phyloP scores from a whole-genome alignment of 2,797 vertebrate genomes.

The Danio kyathit region DNA sequence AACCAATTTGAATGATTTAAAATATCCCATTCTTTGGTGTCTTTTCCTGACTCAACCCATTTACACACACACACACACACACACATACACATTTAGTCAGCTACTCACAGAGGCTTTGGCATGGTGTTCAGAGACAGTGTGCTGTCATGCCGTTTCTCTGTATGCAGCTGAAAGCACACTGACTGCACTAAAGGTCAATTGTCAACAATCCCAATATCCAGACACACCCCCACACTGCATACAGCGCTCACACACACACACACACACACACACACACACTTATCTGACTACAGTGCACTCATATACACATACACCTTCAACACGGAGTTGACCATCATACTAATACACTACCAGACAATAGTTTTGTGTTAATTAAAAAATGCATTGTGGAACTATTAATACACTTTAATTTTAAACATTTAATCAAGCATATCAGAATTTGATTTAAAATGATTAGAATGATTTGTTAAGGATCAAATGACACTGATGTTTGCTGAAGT shows the following conservation, averaged over 20 bases:
- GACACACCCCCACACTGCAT: conserved; percentile 51
- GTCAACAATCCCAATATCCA: conserved; percentile 58
- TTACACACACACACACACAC: conserved; percentile 9
- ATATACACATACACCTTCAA: neutral
- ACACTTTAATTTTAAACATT: no score
- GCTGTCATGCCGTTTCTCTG: conserved; percentile 56
- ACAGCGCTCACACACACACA: conserved; percentile 39
- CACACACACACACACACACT: conserved; percentile 38
- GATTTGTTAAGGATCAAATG: no score
- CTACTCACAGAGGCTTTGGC: conserved; percentile 43
- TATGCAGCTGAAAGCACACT: conserved; percentile 56
- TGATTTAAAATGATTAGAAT: no score
- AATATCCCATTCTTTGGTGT: neutral
- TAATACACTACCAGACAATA: neutral
- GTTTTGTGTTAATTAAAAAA: neutral
- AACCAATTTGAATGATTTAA: neutral
- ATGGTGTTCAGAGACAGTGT: conserved; percentile 47
- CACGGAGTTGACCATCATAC: neutral
- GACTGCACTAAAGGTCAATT: conserved; percentile 62
- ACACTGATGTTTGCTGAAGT: no score
- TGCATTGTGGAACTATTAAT: no score
- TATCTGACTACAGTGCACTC: conserved; percentile 13
- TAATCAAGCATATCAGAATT: no score
- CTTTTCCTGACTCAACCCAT: neutral
- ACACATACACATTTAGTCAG: conserved; percentile 14